Base-by-base conservation (phyloP, 2,113 vertebrate genomes). In the Apistogramma diplotaenia region DNA sequence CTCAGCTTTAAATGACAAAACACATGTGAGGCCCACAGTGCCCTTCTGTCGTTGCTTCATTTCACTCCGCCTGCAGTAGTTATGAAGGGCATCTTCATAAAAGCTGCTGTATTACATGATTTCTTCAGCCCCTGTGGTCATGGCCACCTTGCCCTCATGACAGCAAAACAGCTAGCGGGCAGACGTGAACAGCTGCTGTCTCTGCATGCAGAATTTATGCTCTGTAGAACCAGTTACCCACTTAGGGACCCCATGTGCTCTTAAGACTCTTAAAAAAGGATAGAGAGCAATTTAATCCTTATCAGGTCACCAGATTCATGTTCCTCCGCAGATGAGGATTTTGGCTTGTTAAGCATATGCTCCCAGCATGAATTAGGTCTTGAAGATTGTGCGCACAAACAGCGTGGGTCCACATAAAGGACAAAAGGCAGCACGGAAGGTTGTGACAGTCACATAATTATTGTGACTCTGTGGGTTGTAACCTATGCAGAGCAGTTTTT, bases 211-310 rank as follows among this genome's bases (percentile, higher is more conserved):
- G 46, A 78, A 73, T 88, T 76, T 88, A 61, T 81, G 15, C 53
- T 43, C 43, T 79, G 56, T 62, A 19, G 19, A 79, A 43, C 55
- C 37, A 27, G 37, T 56, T 62, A 73, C 40, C 65, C 58, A 60
- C 56, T 54, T 21, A 19, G 40, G 46, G 40, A 76, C 46, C 54
- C 72, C 8, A 3, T 37, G 74, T 35, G 51, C 53, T 56, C 73
- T 37, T 74, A 84, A 84, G 73, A 37, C 71, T 83, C 75, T 56
- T 33, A 51, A 87, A 86, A 88, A 88, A 82, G 65, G 80, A 87
- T 61, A 62, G n/a, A 76, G 61, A 75, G 82, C 56, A 46, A 53
- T 21, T 4, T 77, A 87, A 90, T 92, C 84, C 77, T 53, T 6
- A 21, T n/a, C 79, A 33, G 29, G 55, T 81, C 61, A 74, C 76